These are phyloP conservation scores for Sycophila sp. DNA, from an alignment of 1,140 invertebrate species.

Conservation along the genomic window DNA sequence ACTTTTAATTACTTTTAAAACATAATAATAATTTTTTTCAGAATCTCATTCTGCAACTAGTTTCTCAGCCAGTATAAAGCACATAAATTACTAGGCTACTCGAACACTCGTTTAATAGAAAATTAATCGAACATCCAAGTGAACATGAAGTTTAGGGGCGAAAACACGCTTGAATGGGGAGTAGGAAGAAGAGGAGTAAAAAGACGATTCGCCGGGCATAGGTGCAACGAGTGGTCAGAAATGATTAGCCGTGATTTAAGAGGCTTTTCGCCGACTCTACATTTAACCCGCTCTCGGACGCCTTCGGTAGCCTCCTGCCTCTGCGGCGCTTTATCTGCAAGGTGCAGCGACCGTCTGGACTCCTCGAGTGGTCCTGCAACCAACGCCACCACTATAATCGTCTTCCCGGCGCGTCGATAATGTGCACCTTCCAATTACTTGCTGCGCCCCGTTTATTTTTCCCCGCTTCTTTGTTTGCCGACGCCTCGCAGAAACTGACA, in stretches of 20 bases:
- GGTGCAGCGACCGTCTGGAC: constrained; percentile 52
- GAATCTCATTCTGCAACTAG: too few relatives aligned
- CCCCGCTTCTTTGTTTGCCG: neutral
- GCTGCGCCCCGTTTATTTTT: constrained; percentile 2
- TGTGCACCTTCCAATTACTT: constrained; percentile 20
- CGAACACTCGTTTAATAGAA: constrained; percentile 13
- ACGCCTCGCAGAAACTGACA: too few relatives aligned
- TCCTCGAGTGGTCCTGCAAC: constrained; percentile 40
- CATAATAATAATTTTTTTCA: neutral
- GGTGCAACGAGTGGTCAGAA: constrained; percentile 57
- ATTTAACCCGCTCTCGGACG: constrained; percentile 9
- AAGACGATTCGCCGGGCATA: constrained; percentile 10
- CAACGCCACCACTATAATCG: constrained; percentile 21
- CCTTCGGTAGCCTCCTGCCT: constrained; percentile 5
- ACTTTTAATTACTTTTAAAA: too few relatives aligned
- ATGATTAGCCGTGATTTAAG: constrained; percentile 63
- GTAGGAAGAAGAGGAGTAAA: neutral
- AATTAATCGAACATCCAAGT: constrained; percentile 32
- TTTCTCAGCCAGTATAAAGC: too few relatives aligned
- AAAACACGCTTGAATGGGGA: neutral
- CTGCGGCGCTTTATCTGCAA: constrained; percentile 56
- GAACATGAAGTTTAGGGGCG: constrained; percentile 43
- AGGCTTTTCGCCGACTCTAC: constrained; percentile 45
- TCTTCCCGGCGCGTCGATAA: constrained; percentile 9
- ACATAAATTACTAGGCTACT: constrained; percentile 17